Base-by-base conservation (phyloP, 2,888 invertebrate genomes). In the Coleophora flavipennella region DNA sequence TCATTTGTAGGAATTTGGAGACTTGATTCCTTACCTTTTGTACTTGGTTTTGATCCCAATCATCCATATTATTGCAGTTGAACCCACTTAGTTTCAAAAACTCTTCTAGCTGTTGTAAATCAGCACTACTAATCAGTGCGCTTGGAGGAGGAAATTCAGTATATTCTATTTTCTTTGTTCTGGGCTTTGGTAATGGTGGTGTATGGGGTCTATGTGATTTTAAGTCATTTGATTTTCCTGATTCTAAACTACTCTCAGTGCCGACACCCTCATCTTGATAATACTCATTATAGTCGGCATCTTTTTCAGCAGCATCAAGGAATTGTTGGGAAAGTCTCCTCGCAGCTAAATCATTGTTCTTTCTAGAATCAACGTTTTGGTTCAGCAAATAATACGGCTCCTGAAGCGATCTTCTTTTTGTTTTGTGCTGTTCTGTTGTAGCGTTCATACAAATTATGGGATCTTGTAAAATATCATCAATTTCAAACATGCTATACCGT, bases 401-500 rank as follows among this genome's bases (percentile, higher is more conserved):
- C 62, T 91, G 92, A 36, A 92, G 69, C n/a, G 92, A 92, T 68
- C 91, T 87, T 36, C 92, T 80, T 62, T 93, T 93, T 33, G 77
- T 83, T 69, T 72, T 89, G 6, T 20, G 20, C 57, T 65, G 81
- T 65, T 79, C 85, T 35, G 62, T 86, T 53, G 72, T 79, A 62
- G 60, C 81, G 61, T 65, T 78, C 67, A 73, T 75, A 36, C 81
- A 84, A 13, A 70, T 67, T 20, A 77, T 47, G 8, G 78, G 75
- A 54, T 88, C 88, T 66, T 81, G 79, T 36, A 80, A 58, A 33
- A 88, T 80, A 41, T 87, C 86, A 45, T 88, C 89, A 83, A 90
- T 88, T 70, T 93, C 93, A 58, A 92, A 91, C 92, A 93, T 92
- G 59, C 94, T 94, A 63, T 92, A 93, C 33, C 94, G 86, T 69